Evolutionary conservation across 1,140 invertebrate species (phyloP).

Genomic region (Drosophila novamexicana): DNA sequence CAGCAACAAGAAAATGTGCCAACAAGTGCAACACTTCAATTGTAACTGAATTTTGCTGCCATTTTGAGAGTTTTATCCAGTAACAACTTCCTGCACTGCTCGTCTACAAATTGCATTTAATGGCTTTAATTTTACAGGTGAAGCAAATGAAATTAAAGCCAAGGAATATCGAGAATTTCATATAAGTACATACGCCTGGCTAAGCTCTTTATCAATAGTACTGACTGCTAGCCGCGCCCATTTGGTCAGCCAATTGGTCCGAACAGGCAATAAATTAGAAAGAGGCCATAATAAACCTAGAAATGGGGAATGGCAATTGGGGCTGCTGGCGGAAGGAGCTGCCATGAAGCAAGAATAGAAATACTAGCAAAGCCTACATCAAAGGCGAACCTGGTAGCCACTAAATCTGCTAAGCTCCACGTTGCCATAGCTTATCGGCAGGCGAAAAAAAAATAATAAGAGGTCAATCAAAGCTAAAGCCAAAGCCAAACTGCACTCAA

Average conservation of each 20-base stretch:
- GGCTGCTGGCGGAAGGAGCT: not conserved
- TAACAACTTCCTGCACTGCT: constrained; percentile 67
- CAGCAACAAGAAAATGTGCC: constrained; percentile 7
- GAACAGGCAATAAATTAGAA: constrained; percentile 67
- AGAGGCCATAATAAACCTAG: constrained; percentile 35
- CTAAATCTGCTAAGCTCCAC: constrained; percentile 31
- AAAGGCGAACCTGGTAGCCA: constrained; percentile 48
- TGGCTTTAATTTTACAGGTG: constrained; percentile 61
- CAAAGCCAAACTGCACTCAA: constrained; percentile 19
- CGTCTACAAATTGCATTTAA: constrained; percentile 41
- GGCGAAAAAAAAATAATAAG: constrained; percentile 2
- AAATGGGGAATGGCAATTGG: not conserved
- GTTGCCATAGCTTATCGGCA: constrained; percentile 32
- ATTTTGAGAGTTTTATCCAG: constrained; percentile 58
- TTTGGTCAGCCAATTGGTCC: constrained; percentile 29
- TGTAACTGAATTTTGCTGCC: constrained; percentile 52
- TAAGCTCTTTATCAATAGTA: constrained; percentile 63
- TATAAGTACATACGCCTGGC: not conserved
- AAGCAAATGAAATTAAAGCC: constrained; percentile 33
- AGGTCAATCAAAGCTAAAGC: constrained; percentile 34
- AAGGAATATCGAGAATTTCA: not conserved
- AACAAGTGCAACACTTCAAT: constrained; percentile 55
- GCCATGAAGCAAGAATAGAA: constrained; percentile 11
- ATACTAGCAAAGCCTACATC: constrained; percentile 51
- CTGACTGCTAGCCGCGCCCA: constrained; percentile 30